Evolutionary conservation across 2,888 invertebrate species (phyloP), one percentile per base, ranked within the genome.

Genomic region (Peribatodes rhomboidaria): DNA sequence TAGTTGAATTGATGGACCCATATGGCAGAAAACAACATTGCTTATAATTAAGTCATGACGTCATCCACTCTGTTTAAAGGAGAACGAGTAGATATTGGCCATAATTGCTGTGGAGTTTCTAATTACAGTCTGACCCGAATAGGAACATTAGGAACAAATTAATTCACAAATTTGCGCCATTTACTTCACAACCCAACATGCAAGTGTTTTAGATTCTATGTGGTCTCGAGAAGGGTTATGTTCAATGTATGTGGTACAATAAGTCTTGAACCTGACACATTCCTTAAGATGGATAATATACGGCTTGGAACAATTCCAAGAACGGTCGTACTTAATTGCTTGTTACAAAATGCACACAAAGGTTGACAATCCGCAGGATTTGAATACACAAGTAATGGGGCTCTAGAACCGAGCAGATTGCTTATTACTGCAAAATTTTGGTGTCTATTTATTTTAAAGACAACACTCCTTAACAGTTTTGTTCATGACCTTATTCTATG

Each of bases 61-160:
- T 59, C 59, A 64, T n/a, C 13, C 58, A 49, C 13, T 54, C 57
- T 33, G 37, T 42, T 33, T 37, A 27, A 56, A 46, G 27, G 37
- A 46, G 42, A 42, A 14, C 14, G 49, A 56, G 60, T 55, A 55
- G 27, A 49, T 60, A 60, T 65, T 61, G 60, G 16, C 60, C 33
- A 60, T 65, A 65, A 65, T 65, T 60, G 52, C 60, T 46, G 27
- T 27, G 60, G 56, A 61, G 65, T 56, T 65, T 65, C 60, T 65
- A 65, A 65, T 65, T 65, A 57, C 46, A 14, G 59, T 13, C 52
- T 65, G 65, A 56, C 65, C 65, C 39, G 56, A 65, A 65, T 61
- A 56, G 54, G 53, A 58, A 35, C 44, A 65, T 60, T 61, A 56
- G 54, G 53, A 58, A 35, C 44, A 41, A 52, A 65, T 60, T 50